Evolutionary conservation across 2,113 vertebrate genomes (phyloP), one percentile per base, ranked within the genome.

Genomic region (Terrapene triunguis): DNA sequence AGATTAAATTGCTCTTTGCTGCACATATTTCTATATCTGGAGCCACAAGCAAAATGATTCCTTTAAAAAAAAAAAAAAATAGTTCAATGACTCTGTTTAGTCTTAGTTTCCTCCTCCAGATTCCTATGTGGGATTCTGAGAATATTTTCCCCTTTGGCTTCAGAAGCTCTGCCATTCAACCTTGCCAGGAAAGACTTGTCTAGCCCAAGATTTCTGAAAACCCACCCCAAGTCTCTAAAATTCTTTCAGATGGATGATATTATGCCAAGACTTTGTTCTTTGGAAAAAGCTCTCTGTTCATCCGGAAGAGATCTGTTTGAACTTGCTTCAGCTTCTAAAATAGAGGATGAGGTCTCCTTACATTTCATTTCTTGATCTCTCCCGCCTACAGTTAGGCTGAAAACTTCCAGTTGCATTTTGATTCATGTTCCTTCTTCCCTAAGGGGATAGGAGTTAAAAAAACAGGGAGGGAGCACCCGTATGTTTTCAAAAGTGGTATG

Each of bases 271-370:
- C 19, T 89, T 94, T 38, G 69, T 51, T 92, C 87, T 89, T 86
- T 82, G 35, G 88, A 88, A 69, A 69, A 76, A 32, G 80, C 35
- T 84, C 53, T 97, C 94, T 95, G 87, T 96, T 96, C 84, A 79
- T 93, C 83, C 62, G 7, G 90, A 95, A 97, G 42, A 93, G 89
- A 95, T 69, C 35, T 92, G 96, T 97, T 96, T 95, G 80, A 82
- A 84, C 96, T 96, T 97, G 96, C 51, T 93, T 87, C 81, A 51
- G 42, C 93, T 95, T 96, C 96, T 94, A 85, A 89, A 93, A 96
- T 94, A 59, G 42, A 27, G 92, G 94, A 94, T 93, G 95, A 95
- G 92, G 90, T 97, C 51, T 95, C 79, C 81, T 84, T 76, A 51
- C 84, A 42, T 81, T 57, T 6, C 24, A 1, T 1, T 32, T 81